Conservation (phyloP, 2,113 vertebrate genomes). For the Muntiacus reevesi region DNA sequence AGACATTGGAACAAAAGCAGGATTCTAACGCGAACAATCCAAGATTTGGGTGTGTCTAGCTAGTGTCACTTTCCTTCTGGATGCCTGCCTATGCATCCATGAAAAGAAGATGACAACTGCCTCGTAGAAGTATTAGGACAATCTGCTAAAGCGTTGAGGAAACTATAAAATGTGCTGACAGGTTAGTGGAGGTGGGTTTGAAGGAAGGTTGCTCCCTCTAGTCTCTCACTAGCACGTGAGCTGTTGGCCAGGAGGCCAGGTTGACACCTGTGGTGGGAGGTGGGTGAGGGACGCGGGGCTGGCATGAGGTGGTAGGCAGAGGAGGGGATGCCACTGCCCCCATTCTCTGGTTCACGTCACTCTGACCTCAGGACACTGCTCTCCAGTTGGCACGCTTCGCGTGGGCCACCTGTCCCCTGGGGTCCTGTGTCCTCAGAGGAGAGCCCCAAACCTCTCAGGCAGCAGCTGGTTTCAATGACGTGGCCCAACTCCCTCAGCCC, state of each 20-base stretch:
- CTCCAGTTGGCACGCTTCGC: neutral
- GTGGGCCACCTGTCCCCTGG: neutral
- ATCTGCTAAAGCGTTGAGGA: neutral
- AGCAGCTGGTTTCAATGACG: neutral
- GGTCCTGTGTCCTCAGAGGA: neutral
- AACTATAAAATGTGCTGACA: neutral
- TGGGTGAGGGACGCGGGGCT: fast-evolving
- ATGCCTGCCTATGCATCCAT: neutral
- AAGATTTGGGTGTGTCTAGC: neutral
- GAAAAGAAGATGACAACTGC: neutral
- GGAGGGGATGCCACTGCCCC: neutral
- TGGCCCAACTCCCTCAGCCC: neutral
- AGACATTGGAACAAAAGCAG: neutral
- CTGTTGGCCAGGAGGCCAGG: neutral
- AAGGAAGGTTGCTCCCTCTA: fast-evolving
- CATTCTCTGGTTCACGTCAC: neutral
- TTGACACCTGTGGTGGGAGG: neutral
- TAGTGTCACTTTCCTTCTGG: neutral
- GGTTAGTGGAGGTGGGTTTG: neutral
- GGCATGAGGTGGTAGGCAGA: neutral
- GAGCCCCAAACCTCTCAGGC: neutral
- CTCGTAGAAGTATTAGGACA: fast-evolving
- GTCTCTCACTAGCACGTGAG: neutral
- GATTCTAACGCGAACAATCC: neutral
- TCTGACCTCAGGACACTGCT: neutral